Percentiles rank a stretch among this genome's conserved stretches.
These are phyloP conservation scores for Rhinella marina DNA, from an alignment of 2,797 vertebrate species.

Conservation along the genomic window DNA sequence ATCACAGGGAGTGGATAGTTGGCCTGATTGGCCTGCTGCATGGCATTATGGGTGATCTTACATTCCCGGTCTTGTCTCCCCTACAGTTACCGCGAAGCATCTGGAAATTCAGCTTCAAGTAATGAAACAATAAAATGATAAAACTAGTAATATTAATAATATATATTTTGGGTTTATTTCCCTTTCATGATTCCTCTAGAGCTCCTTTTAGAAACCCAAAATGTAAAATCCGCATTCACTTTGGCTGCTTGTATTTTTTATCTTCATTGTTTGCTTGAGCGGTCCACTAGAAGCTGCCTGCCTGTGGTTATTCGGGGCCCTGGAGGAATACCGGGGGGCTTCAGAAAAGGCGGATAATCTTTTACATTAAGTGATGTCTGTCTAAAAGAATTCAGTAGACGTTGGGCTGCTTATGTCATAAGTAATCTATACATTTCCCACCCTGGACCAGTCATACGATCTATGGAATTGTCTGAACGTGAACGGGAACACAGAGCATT, in stretches of 20 bases:
- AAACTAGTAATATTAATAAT: no score
- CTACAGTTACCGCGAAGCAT: no score
- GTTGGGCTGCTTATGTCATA: constrained; percentile 43
- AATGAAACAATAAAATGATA: no score
- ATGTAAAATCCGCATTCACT: constrained; percentile 41
- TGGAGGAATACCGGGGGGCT: constrained; percentile 37
- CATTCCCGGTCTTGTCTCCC: no score
- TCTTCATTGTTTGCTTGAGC: constrained; percentile 32
- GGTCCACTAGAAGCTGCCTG: constrained; percentile 37
- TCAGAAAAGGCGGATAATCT: constrained; percentile 33
- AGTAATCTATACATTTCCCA: constrained; percentile 43
- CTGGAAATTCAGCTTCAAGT: no score
- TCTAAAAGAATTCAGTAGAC: constrained; percentile 47
- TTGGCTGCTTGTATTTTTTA: constrained; percentile 39
- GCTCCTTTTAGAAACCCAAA: constrained; percentile 24
- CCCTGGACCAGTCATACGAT: constrained; percentile 37
- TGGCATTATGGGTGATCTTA: no score
- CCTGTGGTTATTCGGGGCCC: constrained; percentile 33
- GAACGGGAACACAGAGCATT: constrained; percentile 23
- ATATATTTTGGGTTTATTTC: neutral
- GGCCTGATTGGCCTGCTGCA: no score
- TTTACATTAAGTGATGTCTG: constrained; percentile 54
- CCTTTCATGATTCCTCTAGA: constrained; percentile 32
- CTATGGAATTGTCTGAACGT: neutral
- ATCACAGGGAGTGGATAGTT: no score